A percentile compares a stretch with the other conserved stretches of the same genome.
phyloP scores from a whole-genome alignment of 1,140 invertebrate species.

The Limonius californicus region DNA sequence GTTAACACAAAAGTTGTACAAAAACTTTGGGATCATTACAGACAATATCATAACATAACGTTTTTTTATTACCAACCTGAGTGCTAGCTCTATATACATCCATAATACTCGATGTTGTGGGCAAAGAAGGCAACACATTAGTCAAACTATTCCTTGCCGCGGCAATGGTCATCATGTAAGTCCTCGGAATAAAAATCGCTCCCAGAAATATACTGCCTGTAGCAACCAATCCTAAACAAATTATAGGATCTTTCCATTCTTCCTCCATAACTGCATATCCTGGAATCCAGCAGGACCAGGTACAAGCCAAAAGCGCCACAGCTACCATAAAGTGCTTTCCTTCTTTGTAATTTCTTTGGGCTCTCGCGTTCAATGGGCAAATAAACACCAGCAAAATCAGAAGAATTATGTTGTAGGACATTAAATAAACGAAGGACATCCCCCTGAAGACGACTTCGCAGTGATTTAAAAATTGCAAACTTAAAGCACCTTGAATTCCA shows the following conservation, averaged over 20 bases:
- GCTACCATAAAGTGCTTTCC: constrained; percentile 52
- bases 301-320: constrained; percentile 46
- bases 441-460: constrained; percentile 48
- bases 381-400: constrained; percentile 52
- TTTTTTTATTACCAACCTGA: constrained; percentile 32
- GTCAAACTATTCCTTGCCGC: constrained; percentile 52
- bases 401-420: constrained; percentile 55
- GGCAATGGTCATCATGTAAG: constrained; percentile 56
- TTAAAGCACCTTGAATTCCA: constrained; percentile 53
- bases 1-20: too few relatives aligned
- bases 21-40: too few relatives aligned
- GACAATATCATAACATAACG: too few relatives aligned
- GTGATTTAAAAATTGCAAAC: constrained; percentile 47
- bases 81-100: constrained; percentile 42
- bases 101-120: constrained; percentile 36
- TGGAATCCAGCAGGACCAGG: constrained; percentile 54
- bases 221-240: constrained; percentile 55
- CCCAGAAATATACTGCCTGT: constrained; percentile 54
- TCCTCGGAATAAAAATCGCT: constrained; percentile 57
- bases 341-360: constrained; percentile 61
- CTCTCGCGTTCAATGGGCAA: constrained; percentile 54
- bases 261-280: constrained; percentile 49
- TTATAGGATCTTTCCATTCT: constrained; percentile 53
- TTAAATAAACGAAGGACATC: constrained; percentile 46
- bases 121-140: constrained; percentile 49